Percentiles rank a stretch among this genome's conserved stretches.
These are phyloP conservation scores for Tetraodon nigroviridis DNA, from an alignment of 2,113 vertebrate species.

Conservation along the genomic window DNA sequence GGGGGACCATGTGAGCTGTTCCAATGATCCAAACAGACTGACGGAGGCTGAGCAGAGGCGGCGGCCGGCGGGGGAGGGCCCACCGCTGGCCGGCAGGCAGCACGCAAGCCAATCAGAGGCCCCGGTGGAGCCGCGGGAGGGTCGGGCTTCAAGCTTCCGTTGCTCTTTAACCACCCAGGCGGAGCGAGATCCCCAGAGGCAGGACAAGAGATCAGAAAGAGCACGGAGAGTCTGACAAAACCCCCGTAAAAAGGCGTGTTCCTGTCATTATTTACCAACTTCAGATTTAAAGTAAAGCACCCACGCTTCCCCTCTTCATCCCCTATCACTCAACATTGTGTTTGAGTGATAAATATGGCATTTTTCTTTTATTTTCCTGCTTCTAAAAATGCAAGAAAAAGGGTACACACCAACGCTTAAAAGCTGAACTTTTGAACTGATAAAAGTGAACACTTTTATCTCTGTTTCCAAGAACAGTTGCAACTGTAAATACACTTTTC, in stretches of 20 bases:
- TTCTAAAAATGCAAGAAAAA: too few species aligned
- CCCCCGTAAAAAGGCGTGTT: not conserved
- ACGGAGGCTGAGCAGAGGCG: constrained; percentile 18
- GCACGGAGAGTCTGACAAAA: not conserved
- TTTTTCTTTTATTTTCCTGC: too few species aligned
- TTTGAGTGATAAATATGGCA: too few species aligned
- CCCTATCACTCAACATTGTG: too few species aligned
- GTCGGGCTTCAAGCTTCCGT: constrained; percentile 26
- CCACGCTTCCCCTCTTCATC: too few species aligned
- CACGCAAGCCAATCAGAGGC: constrained; percentile 49
- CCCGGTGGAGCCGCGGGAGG: constrained; percentile 9
- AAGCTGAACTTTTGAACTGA: not conserved
- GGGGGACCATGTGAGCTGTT: constrained; percentile 37
- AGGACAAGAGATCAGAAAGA: constrained; percentile 30
- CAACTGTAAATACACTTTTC: too few species aligned
- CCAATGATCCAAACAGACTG: constrained; percentile 66
- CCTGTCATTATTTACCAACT: not conserved
- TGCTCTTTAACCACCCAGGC: constrained; percentile 31
- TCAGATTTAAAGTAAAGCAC: too few species aligned
- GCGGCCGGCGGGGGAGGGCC: constrained; percentile 13
- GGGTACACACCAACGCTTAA: too few species aligned
- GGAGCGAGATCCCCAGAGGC: constrained; percentile 31
- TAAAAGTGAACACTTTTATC: not conserved
- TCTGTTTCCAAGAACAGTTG: not conserved
- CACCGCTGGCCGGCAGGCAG: constrained; percentile 5